Evolutionary conservation across 2,888 invertebrate species (phyloP), one percentile per base, ranked within the genome.

Genomic region (Aleiodes testaceus): DNA sequence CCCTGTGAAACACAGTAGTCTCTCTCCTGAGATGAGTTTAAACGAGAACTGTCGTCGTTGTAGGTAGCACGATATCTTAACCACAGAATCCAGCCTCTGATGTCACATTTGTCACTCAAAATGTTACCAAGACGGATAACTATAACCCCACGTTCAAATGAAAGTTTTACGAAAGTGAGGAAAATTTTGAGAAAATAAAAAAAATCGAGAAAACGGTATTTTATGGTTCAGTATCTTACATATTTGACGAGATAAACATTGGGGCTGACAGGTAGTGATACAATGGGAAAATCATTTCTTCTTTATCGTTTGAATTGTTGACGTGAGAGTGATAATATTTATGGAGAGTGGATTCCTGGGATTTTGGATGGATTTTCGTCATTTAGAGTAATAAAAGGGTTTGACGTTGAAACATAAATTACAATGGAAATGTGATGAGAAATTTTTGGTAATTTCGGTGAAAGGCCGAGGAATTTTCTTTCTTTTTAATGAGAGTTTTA

Each of bases 41-140:
- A 59, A 42, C 16, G 59, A 42, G 14, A 59, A 16, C 26, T 59
- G 36, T 36, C 14, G 30, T 36, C n/a, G 42, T 3, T 59, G 59
- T 59, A 59, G 59, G 59, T 59, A 59, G 59, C 55, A n/a, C 14
- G 49, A 49, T 49, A 49, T 49, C 49, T 49, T 16, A 49, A 49
- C 22, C 53, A 53, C 26, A 36, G 26, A 53, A 12, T 12, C 50
- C 50, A 50, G 50, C 50, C 18, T 50, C 50, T 50, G 50, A 50
- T 50, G 50, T 50, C 50, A 16, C 53, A 53, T 53, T 53, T 53
- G 53, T 53, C 53, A 53, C 53, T 53, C 53, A 53, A 53, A 53
- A 6, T 6, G 6, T 53, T 11, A 12, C 22, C 53, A 22, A 26
- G 11, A 53, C 49, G 49, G 49, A 49, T 49, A 49, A 16, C 49